Base-by-base conservation (phyloP, 2,113 vertebrate species). In the Zapornia atra region DNA sequence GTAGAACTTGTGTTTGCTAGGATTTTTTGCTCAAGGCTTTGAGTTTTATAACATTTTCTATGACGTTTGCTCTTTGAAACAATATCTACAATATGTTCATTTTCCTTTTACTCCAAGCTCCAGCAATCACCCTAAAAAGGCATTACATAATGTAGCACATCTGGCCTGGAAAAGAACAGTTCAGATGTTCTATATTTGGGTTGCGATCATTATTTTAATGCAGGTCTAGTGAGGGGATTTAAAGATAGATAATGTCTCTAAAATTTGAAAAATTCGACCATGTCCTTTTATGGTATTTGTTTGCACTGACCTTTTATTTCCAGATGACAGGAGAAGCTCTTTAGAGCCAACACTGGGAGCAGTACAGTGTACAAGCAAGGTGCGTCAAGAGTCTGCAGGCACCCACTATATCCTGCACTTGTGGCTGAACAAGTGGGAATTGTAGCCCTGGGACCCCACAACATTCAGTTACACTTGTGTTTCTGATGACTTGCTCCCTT, bases 91-190 rank as follows among this genome's bases (percentile, higher is more conserved):
- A 65, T 84, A 66, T 54, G n/a, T 68, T 86, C 60, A 31, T 94
- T 66, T 93, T 91, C 60, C 56, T 96, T 93, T 96, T 54, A 69
- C 54, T 91, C 81, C 65, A 73, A 93, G 83, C 86, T 76, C 29
- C 81, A 83, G 63, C 91, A 96, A 96, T 86, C 93, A 51, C 70
- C 86, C 84, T 94, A 87, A 93, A 92, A 96, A 76, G 91, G 54
- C 81, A 87, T 96, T 97, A 91, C 33, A 7, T 94, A 94, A 97
- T 60, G 29, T 5, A 78, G 77, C 88, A 91, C 93, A 97, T 92
- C 86, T 94, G 92, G 87, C 84, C 92, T 91, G 96, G 92, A 94
- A 92, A 96, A 71, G 90, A 82, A 87, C 79, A 76, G 54, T 94
- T 94, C 82, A 87, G 72, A 77, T 63, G 78, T 33, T 82, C 88